Conservation (phyloP, 2,797 vertebrate species). For the Acanthurus lineatus region DNA sequence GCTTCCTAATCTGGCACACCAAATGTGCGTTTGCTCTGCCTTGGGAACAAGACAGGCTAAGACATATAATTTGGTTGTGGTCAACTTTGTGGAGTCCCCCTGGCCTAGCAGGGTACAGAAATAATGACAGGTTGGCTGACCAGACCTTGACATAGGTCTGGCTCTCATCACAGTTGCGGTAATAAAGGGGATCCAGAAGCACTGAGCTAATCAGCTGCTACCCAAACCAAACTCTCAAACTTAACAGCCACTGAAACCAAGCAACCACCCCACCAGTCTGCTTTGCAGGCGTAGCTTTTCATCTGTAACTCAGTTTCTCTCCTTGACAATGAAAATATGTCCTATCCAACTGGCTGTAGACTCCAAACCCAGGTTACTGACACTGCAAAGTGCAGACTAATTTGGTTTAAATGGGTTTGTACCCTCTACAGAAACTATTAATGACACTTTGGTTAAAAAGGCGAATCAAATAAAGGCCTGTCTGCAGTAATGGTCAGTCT, state of each 20-base stretch:
- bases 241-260: slow-evolving; percentile 74
- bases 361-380: slow-evolving; percentile 13
- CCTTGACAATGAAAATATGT: slow-evolving; percentile 34
- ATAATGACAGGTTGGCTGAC: slow-evolving; percentile 83
- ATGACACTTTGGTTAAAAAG: slow-evolving; percentile 40
- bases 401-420: slow-evolving; percentile 25
- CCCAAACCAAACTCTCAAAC: slow-evolving; percentile 71
- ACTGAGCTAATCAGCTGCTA: slow-evolving; percentile 71
- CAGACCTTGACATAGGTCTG: slow-evolving; percentile 82
- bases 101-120: slow-evolving; percentile 63
- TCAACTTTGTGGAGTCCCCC: slow-evolving; percentile 68
- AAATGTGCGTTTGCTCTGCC: slow-evolving; percentile 61
- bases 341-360: slow-evolving; percentile 13
- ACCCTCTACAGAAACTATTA: slow-evolving; percentile 25
- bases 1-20: slow-evolving; percentile 74
- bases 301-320: slow-evolving; percentile 31
- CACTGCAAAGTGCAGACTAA: background rate
- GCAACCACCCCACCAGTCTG: slow-evolving; percentile 47
- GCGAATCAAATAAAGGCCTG: slow-evolving; percentile 32
- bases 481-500: slow-evolving; percentile 7
- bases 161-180: slow-evolving; percentile 73
- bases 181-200: slow-evolving; percentile 66
- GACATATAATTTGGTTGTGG: slow-evolving; percentile 78
- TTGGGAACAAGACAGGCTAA: slow-evolving; percentile 61
- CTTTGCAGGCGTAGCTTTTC: slow-evolving; percentile 36